Evolutionary conservation across 1,140 invertebrate genomes (phyloP), one percentile per base, ranked within the genome.

Genomic region (Apis mellifera): DNA sequence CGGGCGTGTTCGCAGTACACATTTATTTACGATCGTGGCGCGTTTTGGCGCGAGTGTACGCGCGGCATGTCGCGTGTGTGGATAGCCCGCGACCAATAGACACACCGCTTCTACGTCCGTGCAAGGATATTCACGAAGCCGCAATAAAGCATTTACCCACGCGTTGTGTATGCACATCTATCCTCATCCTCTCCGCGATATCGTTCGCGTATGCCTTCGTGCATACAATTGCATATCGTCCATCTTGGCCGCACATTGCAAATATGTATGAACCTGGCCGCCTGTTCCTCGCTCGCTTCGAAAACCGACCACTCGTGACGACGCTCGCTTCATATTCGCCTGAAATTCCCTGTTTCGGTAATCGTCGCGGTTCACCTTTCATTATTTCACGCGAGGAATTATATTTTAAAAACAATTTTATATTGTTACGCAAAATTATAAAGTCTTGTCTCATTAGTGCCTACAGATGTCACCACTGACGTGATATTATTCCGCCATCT

Each of bases 101-200:
- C 77, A 76, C 71, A 73, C 74, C 55, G 71, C n/a, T 21, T 59
- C 73, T 59, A 82, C 72, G 55, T 32, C 48, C 50, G 75, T 32
- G 75, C 74, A 77, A 82, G 81, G 75, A 82, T 82, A 89, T 87
- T 57, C 73, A 83, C 82, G 70, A 82, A 85, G 70, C 78, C 71
- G 90, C 89, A 89, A 92, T 92, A 92, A 92, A 92, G 82, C 89
- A 89, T 90, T 92, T 92, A 90, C 92, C 92, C 89, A 92, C 90
- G 90, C 90, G 88, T 80, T 86, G 59, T 78, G 69, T 89, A 90
- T 87, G 84, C 86, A 88, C 88, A 84, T 89, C 74, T 84, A 85
- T 81, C 79, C 85, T 66, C 82, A 85, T 87, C 81, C 75, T 73
- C 78, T 52, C 59, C 54, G 83, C 84, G 84, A 82, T 84, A 82